Conservation (phyloP, 2,113 vertebrate genomes). For the Lamprologus sp. region DNA sequence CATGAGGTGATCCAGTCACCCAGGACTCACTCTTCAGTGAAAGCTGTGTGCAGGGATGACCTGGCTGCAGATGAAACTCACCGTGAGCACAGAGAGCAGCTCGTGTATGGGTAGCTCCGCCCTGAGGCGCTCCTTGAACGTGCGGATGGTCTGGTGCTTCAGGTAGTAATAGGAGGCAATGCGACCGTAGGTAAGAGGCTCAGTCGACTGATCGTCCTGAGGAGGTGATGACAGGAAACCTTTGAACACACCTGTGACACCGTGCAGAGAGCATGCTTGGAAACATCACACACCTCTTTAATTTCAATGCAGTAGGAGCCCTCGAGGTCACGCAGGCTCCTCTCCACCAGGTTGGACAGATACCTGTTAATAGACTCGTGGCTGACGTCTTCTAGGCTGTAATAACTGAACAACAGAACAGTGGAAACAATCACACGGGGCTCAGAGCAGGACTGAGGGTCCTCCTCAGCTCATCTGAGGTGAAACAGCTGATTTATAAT, state of each 20-base stretch:
- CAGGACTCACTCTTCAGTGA: constrained; percentile 10
- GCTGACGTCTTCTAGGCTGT: constrained; percentile 85
- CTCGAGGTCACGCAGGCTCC: constrained; percentile 85
- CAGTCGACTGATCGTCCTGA: constrained; percentile 83
- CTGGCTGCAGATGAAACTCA: constrained; percentile 60
- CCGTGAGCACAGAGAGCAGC: constrained; percentile 85
- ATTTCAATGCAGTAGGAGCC: constrained; percentile 90
- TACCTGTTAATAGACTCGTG: constrained; percentile 90
- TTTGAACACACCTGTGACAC: not conserved
- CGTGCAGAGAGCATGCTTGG: not conserved
- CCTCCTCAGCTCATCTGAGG: not conserved
- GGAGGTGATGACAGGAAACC: not conserved
- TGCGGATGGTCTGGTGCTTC: constrained; percentile 86
- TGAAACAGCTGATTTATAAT: not conserved
- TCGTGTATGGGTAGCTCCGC: constrained; percentile 80
- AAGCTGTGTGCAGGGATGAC: not conserved
- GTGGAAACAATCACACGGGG: not conserved
- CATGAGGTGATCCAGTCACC: not conserved
- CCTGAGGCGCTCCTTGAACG: constrained; percentile 87
- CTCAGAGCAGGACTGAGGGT: not conserved
- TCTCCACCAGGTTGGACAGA: constrained; percentile 87
- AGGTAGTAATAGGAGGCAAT: constrained; percentile 96
- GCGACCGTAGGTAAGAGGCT: constrained; percentile 82
- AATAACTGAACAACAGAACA: constrained; percentile 77
- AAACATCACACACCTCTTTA: constrained; percentile 75